A percentile compares a stretch with the other conserved stretches of the same genome.
These are phyloP conservation scores for Rhyacichthys aspro DNA, from an alignment of 2,797 vertebrate genomes.

Conservation along the genomic window DNA sequence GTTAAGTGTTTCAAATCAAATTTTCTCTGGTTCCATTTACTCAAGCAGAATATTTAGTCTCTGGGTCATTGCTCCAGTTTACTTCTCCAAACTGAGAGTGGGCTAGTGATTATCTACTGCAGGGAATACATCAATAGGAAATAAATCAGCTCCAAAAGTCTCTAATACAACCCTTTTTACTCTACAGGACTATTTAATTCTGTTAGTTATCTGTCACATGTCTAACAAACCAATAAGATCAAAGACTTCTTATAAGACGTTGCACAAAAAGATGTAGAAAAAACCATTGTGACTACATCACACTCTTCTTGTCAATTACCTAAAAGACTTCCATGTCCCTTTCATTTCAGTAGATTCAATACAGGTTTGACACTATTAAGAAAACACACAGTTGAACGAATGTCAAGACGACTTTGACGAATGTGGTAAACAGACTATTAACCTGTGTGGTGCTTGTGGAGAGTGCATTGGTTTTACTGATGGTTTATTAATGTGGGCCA, in stretches of 20 bases:
- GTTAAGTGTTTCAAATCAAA: no score
- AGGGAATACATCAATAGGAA: no score
- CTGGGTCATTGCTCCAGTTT: no score
- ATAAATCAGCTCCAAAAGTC: no score
- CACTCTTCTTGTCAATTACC: slow-evolving; percentile 6
- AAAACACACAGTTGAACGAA: neutral
- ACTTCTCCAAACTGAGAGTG: no score
- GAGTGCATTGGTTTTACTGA: slow-evolving; percentile 12
- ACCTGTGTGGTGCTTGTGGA: slow-evolving; percentile 5
- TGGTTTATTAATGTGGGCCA: slow-evolving; percentile 41
- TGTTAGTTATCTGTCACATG: no score
- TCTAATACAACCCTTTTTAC: no score
- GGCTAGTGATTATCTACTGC: no score
- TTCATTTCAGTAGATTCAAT: neutral
- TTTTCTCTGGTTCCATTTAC: no score
- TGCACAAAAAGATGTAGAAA: slow-evolving; percentile 4
- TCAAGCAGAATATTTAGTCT: no score
- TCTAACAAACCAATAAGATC: no score
- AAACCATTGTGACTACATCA: slow-evolving; percentile 10
- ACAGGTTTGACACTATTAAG: neutral
- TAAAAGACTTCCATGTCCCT: neutral
- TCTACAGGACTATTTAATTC: no score
- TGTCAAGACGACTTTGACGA: neutral
- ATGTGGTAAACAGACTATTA: slow-evolving; percentile 1
- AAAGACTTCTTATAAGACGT: slow-evolving; percentile 5